Percentiles rank a stretch among this genome's conserved stretches.
Conservation (phyloP, 2,797 vertebrate species). For the Pempheris klunzingeri region DNA sequence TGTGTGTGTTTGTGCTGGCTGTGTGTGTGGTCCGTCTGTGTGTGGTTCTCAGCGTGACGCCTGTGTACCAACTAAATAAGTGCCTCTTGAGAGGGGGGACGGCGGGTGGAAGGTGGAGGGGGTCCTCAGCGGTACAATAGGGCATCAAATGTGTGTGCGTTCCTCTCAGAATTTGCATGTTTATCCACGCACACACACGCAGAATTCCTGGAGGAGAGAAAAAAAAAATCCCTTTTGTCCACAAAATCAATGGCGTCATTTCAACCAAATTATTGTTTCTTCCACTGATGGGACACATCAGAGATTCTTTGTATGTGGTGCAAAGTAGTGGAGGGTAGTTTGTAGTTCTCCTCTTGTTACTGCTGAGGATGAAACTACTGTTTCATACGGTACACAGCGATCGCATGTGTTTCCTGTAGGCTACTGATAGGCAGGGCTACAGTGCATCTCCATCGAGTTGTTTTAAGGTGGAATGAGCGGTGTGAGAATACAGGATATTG, state of each 20-base stretch:
- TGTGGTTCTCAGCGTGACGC: slow-evolving; percentile 71
- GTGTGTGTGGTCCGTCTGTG: slow-evolving; percentile 75
- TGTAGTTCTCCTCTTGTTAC: too few species aligned
- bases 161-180: slow-evolving; percentile 20
- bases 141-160: slow-evolving; percentile 32
- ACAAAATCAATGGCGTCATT: slow-evolving; percentile 26
- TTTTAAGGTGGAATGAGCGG: too few species aligned
- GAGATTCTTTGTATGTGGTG: too few species aligned
- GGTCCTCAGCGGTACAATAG: slow-evolving; percentile 52
- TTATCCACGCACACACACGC: slow-evolving; percentile 12
- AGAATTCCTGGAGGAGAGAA: slow-evolving; percentile 31
- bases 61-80: slow-evolving; percentile 70
- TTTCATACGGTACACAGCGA: too few species aligned
- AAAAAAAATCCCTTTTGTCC: slow-evolving; percentile 31
- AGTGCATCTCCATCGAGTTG: too few species aligned
- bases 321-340: too few species aligned
- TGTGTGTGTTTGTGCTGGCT: slow-evolving; percentile 48
- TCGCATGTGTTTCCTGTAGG: too few species aligned
- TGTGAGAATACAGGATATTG: too few species aligned
- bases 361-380: too few species aligned
- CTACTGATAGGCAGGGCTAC: too few species aligned
- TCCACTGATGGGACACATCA: not conserved
- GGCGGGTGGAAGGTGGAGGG: slow-evolving; percentile 37
- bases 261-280: slow-evolving; percentile 22
- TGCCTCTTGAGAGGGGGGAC: slow-evolving; percentile 58